phyloP scores from a whole-genome alignment of 2,113 vertebrate species.

The Macrotis lagotis region DNA sequence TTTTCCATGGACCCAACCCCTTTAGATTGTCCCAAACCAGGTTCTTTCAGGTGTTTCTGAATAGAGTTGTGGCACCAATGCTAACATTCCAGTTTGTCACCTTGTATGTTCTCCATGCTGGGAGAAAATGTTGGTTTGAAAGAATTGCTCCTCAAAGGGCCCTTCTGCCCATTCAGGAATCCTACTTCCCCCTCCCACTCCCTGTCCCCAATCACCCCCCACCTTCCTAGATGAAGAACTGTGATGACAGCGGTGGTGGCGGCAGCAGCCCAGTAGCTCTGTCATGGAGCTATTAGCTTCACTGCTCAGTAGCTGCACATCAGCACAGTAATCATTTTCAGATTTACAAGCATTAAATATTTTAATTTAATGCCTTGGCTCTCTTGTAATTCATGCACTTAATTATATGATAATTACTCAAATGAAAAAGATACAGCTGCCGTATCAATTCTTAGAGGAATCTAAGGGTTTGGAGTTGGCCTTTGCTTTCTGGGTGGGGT shows the following conservation, averaged over 20 bases:
- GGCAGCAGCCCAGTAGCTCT: constrained; percentile 55
- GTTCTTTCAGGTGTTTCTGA: not conserved
- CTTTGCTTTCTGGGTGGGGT: constrained; percentile 69
- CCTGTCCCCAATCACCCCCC: not conserved
- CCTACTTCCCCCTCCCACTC: constrained; percentile 40
- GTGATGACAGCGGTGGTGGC: not conserved
- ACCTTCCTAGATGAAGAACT: constrained; percentile 15
- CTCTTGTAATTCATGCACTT: constrained; percentile 94
- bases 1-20: not conserved
- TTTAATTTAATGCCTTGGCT: constrained; percentile 95
- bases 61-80: not conserved
- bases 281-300: constrained; percentile 79
- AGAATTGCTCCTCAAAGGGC: constrained; percentile 13
- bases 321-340: constrained; percentile 92
- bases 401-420: constrained; percentile 94
- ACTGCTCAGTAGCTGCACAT: constrained; percentile 85
- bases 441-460: constrained; percentile 86
- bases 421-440: constrained; percentile 91
- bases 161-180: not conserved
- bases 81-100: not conserved
- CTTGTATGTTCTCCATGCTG: constrained; percentile 10
- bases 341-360: constrained; percentile 95
- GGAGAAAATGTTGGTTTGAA: constrained; percentile 9
- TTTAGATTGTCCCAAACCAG: not conserved
- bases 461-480: constrained; percentile 81